Conservation (phyloP, 2,113 vertebrate species). For the Proterorhinus semilunaris region DNA sequence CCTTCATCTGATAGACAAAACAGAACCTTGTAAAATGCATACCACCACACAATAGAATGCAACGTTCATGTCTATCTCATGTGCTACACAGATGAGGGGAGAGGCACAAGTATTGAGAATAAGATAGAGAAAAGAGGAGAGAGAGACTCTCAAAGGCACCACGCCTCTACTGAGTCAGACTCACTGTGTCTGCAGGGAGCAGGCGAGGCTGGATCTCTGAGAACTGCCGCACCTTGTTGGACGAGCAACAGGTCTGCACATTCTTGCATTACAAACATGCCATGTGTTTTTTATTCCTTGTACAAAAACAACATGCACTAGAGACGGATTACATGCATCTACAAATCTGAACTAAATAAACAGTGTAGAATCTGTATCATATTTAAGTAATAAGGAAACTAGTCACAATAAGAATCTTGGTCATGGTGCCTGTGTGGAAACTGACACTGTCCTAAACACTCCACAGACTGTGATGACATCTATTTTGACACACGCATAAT, state of each 20-base stretch:
- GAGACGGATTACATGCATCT: constrained; percentile 10
- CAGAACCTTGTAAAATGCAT: constrained; percentile 34
- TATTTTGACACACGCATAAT: constrained; percentile 47
- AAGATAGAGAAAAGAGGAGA: constrained; percentile 45
- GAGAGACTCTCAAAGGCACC: constrained; percentile 51
- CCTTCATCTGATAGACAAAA: constrained; percentile 31
- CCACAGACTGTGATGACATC: constrained; percentile 14
- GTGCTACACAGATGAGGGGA: constrained; percentile 30
- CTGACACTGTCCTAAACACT: constrained; percentile 20
- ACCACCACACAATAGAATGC: constrained; percentile 30
- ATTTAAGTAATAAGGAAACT: neutral
- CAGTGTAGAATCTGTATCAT: neutral
- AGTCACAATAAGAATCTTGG: neutral
- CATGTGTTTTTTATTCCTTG: constrained; percentile 29
- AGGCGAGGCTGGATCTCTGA: constrained; percentile 55
- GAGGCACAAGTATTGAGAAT: constrained; percentile 40
- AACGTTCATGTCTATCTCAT: constrained; percentile 42
- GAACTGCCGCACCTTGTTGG: constrained; percentile 65
- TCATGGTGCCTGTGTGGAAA: constrained; percentile 14
- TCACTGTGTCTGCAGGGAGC: constrained; percentile 48
- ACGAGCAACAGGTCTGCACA: constrained; percentile 51
- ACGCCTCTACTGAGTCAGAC: constrained; percentile 48
- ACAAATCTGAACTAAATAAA: constrained; percentile 24
- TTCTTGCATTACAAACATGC: constrained; percentile 46
- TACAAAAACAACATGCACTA: constrained; percentile 20